Evolutionary conservation across 2,113 vertebrate species (phyloP).

Genomic region (Solea senegalensis): DNA sequence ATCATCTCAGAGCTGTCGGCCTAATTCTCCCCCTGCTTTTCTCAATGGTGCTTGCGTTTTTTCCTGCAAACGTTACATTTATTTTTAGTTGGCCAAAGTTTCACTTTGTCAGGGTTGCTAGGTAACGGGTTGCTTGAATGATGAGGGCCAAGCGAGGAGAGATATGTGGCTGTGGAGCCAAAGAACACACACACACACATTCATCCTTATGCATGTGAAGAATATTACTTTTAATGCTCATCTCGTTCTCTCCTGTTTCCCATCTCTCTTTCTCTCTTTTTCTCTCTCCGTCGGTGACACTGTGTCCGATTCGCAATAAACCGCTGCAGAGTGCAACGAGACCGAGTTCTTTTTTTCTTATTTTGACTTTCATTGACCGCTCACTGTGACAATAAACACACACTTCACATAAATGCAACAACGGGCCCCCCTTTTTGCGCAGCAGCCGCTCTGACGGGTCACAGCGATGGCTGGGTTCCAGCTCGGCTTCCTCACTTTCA

Average conservation of each 20-base stretch:
- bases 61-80: constrained; percentile 72
- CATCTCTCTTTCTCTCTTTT: not conserved
- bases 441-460: too few species aligned
- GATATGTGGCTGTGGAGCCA: constrained; percentile 39
- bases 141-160: constrained; percentile 64
- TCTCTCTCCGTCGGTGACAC: constrained; percentile 8
- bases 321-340: not conserved
- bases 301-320: not conserved
- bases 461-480: too few species aligned
- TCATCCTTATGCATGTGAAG: constrained; percentile 13
- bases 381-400: constrained; percentile 19
- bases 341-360: not conserved
- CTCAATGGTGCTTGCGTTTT: constrained; percentile 54
- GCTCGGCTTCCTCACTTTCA: too few species aligned
- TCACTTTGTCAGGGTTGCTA: constrained; percentile 78
- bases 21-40: constrained; percentile 51
- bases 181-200: constrained; percentile 29
- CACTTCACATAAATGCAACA: not conserved
- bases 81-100: constrained; percentile 81
- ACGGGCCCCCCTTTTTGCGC: too few species aligned
- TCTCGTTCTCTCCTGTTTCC: not conserved
- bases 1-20: constrained; percentile 43
- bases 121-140: constrained; percentile 71
- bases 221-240: constrained; percentile 18
- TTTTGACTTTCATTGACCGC: constrained; percentile 19